phyloP scores from a whole-genome alignment of 2,113 vertebrate genomes.

The Microtus pennsylvanicus region DNA sequence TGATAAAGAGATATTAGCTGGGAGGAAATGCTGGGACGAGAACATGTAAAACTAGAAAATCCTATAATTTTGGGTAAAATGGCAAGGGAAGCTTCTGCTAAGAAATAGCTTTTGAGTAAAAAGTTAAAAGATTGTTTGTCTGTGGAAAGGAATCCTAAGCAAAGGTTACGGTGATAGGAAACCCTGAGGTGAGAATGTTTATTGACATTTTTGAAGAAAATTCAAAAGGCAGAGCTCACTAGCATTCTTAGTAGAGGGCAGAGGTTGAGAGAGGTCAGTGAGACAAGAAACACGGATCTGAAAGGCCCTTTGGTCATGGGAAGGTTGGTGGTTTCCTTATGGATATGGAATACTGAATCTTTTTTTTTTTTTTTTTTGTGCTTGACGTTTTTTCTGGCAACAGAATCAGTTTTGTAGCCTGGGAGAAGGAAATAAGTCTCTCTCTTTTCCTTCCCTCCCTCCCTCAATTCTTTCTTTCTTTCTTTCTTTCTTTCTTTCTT shows the following conservation, averaged over 20 bases:
- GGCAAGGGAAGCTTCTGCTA: not conserved
- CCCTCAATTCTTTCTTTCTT: rapidly evolving
- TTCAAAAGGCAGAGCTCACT: not conserved
- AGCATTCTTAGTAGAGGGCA: not conserved
- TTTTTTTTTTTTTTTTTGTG: not conserved
- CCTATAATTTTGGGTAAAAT: not conserved
- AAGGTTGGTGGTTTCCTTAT: constrained; percentile 2
- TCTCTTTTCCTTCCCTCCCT: not conserved
- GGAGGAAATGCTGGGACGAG: not conserved
- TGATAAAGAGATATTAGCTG: not conserved
- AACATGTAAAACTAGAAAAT: not conserved
- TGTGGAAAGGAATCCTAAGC: not conserved
- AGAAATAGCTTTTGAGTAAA: constrained; percentile 15
- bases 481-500: not conserved
- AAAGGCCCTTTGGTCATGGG: not conserved
- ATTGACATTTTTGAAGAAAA: not conserved
- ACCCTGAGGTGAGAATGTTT: not conserved
- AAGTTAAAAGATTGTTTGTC: not conserved
- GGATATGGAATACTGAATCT: not conserved
- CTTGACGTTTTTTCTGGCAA: constrained; percentile 34
- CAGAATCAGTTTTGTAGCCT: not conserved
- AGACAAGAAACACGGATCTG: not conserved
- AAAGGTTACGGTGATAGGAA: not conserved
- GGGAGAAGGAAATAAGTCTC: not conserved
- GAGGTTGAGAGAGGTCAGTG: not conserved